A percentile compares a stretch with the other conserved stretches of the same genome.
Evolutionary conservation across 2,113 vertebrate genomes (phyloP).

Genomic region (Ciconia boyciana): DNA sequence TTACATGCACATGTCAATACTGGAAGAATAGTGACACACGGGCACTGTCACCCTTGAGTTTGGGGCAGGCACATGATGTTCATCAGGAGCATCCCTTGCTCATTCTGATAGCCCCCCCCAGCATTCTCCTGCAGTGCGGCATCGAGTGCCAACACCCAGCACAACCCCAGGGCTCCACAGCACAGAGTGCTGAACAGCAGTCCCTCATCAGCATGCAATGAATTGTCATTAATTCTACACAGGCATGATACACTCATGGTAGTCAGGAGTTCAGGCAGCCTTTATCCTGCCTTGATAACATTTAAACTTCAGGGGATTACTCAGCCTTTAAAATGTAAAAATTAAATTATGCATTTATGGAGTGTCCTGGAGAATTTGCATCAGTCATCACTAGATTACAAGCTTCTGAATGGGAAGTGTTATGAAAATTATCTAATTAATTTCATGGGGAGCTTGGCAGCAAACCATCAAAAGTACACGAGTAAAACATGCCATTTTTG

Average conservation of each 20-base stretch:
- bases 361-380: not conserved
- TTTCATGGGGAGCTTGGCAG: not conserved
- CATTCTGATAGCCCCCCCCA: not conserved
- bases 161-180: not conserved
- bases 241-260: rapidly evolving
- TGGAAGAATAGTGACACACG: not conserved
- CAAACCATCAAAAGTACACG: not conserved
- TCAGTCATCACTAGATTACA: not conserved
- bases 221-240: not conserved
- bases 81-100: not conserved
- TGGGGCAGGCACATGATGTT: not conserved
- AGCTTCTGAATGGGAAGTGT: slow-evolving; percentile 1
- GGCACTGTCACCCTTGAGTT: not conserved
- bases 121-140: not conserved
- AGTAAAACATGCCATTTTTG: slow-evolving; percentile 9
- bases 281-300: not conserved
- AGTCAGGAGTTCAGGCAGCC: not conserved
- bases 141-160: not conserved
- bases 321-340: not conserved
- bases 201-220: not conserved
- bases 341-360: not conserved
- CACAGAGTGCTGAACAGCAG: not conserved
- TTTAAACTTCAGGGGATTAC: not conserved
- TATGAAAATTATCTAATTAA: slow-evolving; percentile 8
- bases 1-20: not conserved